These are phyloP conservation scores for Rhinogobio ventralis DNA, from an alignment of 2,797 vertebrate species.

Conservation along the genomic window DNA sequence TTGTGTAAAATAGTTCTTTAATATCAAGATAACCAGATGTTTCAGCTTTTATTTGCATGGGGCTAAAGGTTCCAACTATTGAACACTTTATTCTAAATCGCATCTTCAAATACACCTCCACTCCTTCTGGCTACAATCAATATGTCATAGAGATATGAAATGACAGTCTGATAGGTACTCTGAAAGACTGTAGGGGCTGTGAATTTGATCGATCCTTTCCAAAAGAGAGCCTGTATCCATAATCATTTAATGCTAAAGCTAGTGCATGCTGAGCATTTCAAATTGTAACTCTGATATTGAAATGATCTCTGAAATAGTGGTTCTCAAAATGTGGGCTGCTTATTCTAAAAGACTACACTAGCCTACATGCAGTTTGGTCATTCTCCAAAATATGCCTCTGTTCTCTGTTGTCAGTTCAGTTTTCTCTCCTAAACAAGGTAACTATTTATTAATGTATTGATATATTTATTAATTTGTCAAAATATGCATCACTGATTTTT, in stretches of 20 bases:
- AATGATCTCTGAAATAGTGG: background rate
- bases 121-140: slow-evolving; percentile 60
- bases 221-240: slow-evolving; percentile 45
- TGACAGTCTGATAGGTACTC: slow-evolving; percentile 57
- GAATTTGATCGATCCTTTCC: slow-evolving; percentile 58
- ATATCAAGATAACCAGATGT: background rate
- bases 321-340: background rate
- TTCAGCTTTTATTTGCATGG: background rate
- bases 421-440: background rate
- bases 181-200: slow-evolving; percentile 40
- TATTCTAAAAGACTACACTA: background rate
- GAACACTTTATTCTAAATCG: slow-evolving; percentile 5
- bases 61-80: slow-evolving; percentile 10
- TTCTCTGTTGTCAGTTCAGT: no score
- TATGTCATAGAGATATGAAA: slow-evolving; percentile 66
- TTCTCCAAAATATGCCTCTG: background rate
- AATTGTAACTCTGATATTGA: slow-evolving; percentile 22
- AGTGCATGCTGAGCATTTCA: slow-evolving; percentile 20
- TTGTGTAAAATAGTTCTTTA: background rate
- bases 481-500: background rate
- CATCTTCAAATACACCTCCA: slow-evolving; percentile 39
- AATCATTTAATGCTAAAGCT: slow-evolving; percentile 30
- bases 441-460: background rate
- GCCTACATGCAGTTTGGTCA: background rate
- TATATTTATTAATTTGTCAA: background rate